Evolutionary conservation across 2,113 vertebrate genomes (phyloP), one percentile per base, ranked within the genome.

Genomic region (Peromyscus polionotus): DNA sequence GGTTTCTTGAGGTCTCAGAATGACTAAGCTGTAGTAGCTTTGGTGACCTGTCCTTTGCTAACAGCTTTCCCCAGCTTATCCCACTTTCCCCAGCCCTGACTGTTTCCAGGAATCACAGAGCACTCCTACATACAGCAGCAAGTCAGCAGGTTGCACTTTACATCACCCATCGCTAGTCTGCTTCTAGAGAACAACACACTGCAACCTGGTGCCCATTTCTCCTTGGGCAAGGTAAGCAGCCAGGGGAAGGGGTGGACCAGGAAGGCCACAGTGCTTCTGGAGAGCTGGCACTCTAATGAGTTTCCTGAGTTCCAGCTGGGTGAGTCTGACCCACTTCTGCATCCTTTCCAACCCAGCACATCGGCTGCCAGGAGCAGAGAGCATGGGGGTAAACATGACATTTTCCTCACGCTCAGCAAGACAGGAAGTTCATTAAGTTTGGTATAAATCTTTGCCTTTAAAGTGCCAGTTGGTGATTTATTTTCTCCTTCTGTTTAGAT

Each of bases 401-500:
- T 98, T 98, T 97, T 97, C 96, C 97, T 98, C 81, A 79, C 76
- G 97, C 97, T 98, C 97, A 97, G 96, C 96, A 98, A 97, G 97
- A 90, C 0, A 31, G 95, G 98, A 98, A 99, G 98, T 99, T 97
- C 98, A 98, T 98, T 98, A 99, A 99, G 98, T 98, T 97, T 96
- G 94, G 94, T 97, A 95, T 98, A 98, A 98, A 99, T 98, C 98
- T 98, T 98, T 99, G 98, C 97, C 98, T 98, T 98, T 51, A 95
- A 98, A 98, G 97, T 97, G 96, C 48, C 67, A 98, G 4, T 97
- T 98, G 95, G 97, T 98, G 98, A 98, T 98, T 99, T 98, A 98
- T 99, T 98, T 98, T 96, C 97, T 98, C 95, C 97, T 98, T 95
- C 97, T 97, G 95, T 95, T 97, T 97, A 93, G 97, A 98, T 96